A percentile compares a stretch with the other conserved stretches of the same genome.
Conservation (phyloP, 1,140 invertebrate genomes). For the Drosophila malerkotliana region DNA sequence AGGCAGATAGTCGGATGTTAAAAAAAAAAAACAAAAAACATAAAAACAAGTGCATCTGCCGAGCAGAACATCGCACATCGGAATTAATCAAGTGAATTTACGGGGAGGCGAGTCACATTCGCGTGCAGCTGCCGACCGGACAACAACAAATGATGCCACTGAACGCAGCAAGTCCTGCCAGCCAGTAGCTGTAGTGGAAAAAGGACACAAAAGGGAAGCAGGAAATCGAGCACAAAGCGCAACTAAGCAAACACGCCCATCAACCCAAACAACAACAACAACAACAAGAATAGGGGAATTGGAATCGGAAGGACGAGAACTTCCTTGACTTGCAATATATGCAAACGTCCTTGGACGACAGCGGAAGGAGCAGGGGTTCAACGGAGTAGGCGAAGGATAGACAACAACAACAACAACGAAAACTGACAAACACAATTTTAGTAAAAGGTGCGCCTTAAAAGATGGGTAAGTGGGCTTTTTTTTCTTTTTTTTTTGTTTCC, state of each 20-base stretch:
- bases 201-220: background rate
- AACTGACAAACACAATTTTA: conserved; percentile 47
- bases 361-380: conserved; percentile 6
- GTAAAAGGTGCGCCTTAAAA: conserved; percentile 64
- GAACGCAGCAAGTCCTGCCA: background rate
- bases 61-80: conserved; percentile 6
- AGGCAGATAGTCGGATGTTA: conserved; percentile 12
- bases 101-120: conserved; percentile 11
- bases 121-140: conserved; percentile 21
- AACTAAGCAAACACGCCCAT: background rate
- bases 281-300: too few species aligned
- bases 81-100: conserved; percentile 40
- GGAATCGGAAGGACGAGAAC: conserved; percentile 3
- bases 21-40: background rate
- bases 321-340: conserved; percentile 23
- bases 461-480: conserved; percentile 67
- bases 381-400: conserved; percentile 18
- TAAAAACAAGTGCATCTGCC: conserved; percentile 24
- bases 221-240: background rate
- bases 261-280: background rate
- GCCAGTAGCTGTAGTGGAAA: background rate
- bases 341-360: conserved; percentile 14
- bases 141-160: conserved; percentile 19
- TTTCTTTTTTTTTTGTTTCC: background rate
- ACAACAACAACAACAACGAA: conserved; percentile 14